Evolutionary conservation across 1,140 invertebrate species (phyloP).

Genomic region (Melitaea cinxia): DNA sequence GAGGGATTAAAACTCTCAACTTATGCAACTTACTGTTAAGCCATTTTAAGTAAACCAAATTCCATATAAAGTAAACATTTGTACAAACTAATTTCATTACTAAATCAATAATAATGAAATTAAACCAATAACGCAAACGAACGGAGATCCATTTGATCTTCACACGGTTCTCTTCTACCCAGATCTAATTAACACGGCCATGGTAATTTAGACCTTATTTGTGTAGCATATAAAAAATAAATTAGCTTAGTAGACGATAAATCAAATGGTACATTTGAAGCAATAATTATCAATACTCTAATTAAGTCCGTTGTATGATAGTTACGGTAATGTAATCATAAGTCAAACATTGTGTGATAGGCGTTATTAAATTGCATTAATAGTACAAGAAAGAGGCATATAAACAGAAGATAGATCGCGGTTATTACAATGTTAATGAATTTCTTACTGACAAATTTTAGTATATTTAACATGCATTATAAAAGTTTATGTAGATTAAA

Average conservation of each 20-base stretch:
- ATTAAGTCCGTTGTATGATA: slow-evolving; percentile 36
- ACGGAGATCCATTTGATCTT: slow-evolving; percentile 38
- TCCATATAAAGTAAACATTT: slow-evolving; percentile 10
- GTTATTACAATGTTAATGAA: too few species aligned
- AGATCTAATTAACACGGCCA: slow-evolving; percentile 26
- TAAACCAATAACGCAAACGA: slow-evolving; percentile 39
- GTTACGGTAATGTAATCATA: background rate
- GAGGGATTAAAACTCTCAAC: too few species aligned
- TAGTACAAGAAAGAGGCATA: background rate
- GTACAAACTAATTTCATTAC: slow-evolving; percentile 40
- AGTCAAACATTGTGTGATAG: background rate
- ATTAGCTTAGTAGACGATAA: background rate
- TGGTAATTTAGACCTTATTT: slow-evolving; percentile 11
- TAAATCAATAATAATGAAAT: slow-evolving; percentile 41
- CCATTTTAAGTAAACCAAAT: background rate
- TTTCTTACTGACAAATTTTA: too few species aligned
- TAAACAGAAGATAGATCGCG: too few species aligned
- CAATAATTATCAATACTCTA: slow-evolving; percentile 45
- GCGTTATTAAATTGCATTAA: background rate
- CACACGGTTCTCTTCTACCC: slow-evolving; percentile 38
- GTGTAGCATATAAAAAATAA: slow-evolving; percentile 8
- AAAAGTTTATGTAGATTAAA: too few species aligned
- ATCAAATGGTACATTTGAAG: slow-evolving; percentile 27
- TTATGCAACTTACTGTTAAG: background rate
- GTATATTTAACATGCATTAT: too few species aligned